A percentile compares a stretch with the other conserved stretches of the same genome.
Conservation (phyloP, 2,888 invertebrate species). For the Choristoneura rosaceana region DNA sequence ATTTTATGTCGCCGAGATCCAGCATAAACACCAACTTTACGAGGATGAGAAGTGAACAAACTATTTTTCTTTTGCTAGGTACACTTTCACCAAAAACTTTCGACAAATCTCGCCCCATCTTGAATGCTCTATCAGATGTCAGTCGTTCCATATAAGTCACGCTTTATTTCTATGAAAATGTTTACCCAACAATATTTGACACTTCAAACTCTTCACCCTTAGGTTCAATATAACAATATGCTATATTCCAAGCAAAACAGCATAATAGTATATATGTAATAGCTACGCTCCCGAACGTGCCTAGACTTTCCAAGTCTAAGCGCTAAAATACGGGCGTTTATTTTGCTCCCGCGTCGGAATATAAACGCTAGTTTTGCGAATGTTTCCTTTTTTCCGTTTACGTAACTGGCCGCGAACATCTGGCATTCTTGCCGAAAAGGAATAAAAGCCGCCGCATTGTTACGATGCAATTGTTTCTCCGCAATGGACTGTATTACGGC, state of each 20-base stretch:
- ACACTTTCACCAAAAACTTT: too few species aligned
- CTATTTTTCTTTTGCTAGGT: too few species aligned
- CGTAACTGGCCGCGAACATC: slow-evolving; percentile 25
- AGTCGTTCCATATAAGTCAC: too few species aligned
- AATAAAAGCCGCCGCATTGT: slow-evolving; percentile 10
- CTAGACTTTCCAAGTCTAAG: slow-evolving; percentile 20
- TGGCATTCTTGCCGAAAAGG: slow-evolving; percentile 17
- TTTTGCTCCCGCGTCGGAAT: neutral
- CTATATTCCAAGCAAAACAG: slow-evolving; percentile 10
- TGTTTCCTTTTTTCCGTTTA: slow-evolving; percentile 17
- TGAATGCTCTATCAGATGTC: neutral
- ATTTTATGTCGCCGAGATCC: too few species aligned
- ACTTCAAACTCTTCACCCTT: neutral
- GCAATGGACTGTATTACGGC: neutral
- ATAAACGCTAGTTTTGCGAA: slow-evolving; percentile 10
- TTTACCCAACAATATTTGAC: neutral
- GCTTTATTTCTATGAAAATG: neutral
- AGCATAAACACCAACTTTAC: too few species aligned
- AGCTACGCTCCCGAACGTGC: slow-evolving; percentile 15
- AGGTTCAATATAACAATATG: neutral
- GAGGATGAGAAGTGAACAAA: too few species aligned
- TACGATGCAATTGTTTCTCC: slow-evolving; percentile 2
- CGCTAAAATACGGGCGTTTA: slow-evolving; percentile 17
- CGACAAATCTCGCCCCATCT: too few species aligned
- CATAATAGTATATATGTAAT: neutral